These are phyloP conservation scores for Tamias sibiricus DNA, from an alignment of 2,113 vertebrate genomes.

Conservation along the genomic window DNA sequence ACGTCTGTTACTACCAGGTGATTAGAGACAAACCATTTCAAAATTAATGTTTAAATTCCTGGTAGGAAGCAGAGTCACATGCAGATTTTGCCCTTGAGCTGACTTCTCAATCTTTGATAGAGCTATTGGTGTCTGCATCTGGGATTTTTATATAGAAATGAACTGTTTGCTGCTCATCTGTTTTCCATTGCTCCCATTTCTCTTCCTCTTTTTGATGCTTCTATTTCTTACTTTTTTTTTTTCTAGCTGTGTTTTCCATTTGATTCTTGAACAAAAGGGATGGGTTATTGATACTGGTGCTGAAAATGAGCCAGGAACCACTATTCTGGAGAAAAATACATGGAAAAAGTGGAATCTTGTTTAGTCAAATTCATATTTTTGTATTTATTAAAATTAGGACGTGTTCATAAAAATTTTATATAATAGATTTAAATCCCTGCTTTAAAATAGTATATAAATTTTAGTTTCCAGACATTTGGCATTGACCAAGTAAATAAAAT, in stretches of 20 bases:
- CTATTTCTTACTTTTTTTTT: neutral
- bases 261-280: conserved; percentile 45
- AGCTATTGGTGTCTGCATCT: conserved; percentile 59
- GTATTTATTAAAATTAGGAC: conserved; percentile 43
- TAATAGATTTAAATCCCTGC: neutral
- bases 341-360: neutral
- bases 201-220: neutral
- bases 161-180: conserved; percentile 44
- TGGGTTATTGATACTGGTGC: conserved; percentile 36
- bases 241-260: conserved; percentile 34
- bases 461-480: neutral
- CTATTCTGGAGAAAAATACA: neutral
- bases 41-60: conserved; percentile 40
- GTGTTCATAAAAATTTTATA: neutral
- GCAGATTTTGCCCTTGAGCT: neutral
- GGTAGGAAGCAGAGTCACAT: neutral
- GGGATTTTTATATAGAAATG: conserved; percentile 56
- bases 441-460: neutral
- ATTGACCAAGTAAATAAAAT: conserved; percentile 38
- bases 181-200: neutral
- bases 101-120: conserved; percentile 58
- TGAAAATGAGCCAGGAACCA: conserved; percentile 59
- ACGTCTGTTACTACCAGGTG: neutral
- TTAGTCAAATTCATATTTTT: conserved; percentile 50
- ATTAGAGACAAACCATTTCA: conserved; percentile 42